A percentile compares a stretch with the other conserved stretches of the same genome.
Conservation (phyloP, 2,797 vertebrate species). For the Megaceryle alcyon region DNA sequence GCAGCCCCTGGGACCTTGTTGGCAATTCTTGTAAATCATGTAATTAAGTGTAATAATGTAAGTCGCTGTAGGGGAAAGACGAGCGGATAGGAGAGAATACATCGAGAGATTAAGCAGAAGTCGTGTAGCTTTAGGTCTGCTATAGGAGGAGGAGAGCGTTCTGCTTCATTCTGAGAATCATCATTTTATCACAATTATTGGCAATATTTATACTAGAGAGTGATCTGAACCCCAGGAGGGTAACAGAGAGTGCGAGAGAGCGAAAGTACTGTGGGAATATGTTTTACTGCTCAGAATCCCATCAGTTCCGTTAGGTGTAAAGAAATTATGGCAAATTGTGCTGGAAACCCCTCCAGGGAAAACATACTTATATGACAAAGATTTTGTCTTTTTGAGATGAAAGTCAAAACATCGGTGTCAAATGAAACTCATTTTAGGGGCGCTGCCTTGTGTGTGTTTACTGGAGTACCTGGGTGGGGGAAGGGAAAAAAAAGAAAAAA, state of each 20-base stretch:
- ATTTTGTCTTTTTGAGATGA: constrained; percentile 70
- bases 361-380: constrained; percentile 45
- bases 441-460: constrained; percentile 2
- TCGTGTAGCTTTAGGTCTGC: not conserved
- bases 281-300: constrained; percentile 29
- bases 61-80: not conserved
- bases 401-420: constrained; percentile 69
- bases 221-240: constrained; percentile 39
- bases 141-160: not conserved
- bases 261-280: constrained; percentile 35
- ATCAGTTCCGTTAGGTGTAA: constrained; percentile 62
- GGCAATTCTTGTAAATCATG: not conserved
- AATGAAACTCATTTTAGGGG: not conserved
- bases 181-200: not conserved
- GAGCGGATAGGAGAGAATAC: not conserved
- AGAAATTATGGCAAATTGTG: constrained; percentile 67
- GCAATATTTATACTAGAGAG: constrained; percentile 44
- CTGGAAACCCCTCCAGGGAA: constrained; percentile 65
- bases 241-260: constrained; percentile 17
- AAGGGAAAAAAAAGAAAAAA: fast-evolving
- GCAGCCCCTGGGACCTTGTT: constrained; percentile 1
- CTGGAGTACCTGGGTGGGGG: not conserved
- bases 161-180: not conserved
- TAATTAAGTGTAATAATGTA: not conserved
- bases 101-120: not conserved